Conservation (phyloP, 2,888 invertebrate species). For the Gymnosoma rotundatum region DNA sequence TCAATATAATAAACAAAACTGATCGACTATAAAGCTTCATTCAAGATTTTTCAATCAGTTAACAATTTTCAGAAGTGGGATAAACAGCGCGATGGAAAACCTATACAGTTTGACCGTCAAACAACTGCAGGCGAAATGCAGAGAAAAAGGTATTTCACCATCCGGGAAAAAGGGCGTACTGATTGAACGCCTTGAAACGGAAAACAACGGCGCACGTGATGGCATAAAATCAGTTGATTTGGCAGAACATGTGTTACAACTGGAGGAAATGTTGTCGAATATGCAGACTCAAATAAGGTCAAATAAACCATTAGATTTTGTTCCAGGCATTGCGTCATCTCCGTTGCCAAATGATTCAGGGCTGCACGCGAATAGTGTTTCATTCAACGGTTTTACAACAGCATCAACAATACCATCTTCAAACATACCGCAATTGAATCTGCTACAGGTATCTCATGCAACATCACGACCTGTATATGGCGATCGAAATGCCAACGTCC, state of each 20-base stretch:
- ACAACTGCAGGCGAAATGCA: constrained; percentile 10
- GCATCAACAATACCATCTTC: not conserved
- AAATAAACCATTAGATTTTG: not conserved
- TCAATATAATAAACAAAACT: too few relatives aligned
- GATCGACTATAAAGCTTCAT: too few relatives aligned
- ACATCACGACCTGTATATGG: not conserved
- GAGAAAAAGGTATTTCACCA: not conserved
- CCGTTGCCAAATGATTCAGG: too few relatives aligned
- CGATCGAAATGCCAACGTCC: not conserved
- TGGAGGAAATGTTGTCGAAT: too few relatives aligned
- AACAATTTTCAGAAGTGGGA: too few relatives aligned
- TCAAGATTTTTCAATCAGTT: too few relatives aligned
- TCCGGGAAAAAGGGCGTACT: not conserved
- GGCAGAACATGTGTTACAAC: too few relatives aligned
- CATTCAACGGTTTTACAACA: too few relatives aligned
- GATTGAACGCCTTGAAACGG: not conserved
- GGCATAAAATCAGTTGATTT: too few relatives aligned
- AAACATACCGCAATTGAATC: not conserved
- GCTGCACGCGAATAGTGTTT: too few relatives aligned
- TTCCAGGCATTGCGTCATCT: not conserved
- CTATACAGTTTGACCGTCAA: not conserved
- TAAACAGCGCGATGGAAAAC: too few relatives aligned
- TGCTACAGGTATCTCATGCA: not conserved
- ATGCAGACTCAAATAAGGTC: not conserved
- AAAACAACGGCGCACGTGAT: not conserved